Percentiles rank a stretch among this genome's conserved stretches.
Conservation (phyloP, 2,113 vertebrate species). For the Zeus faber region DNA sequence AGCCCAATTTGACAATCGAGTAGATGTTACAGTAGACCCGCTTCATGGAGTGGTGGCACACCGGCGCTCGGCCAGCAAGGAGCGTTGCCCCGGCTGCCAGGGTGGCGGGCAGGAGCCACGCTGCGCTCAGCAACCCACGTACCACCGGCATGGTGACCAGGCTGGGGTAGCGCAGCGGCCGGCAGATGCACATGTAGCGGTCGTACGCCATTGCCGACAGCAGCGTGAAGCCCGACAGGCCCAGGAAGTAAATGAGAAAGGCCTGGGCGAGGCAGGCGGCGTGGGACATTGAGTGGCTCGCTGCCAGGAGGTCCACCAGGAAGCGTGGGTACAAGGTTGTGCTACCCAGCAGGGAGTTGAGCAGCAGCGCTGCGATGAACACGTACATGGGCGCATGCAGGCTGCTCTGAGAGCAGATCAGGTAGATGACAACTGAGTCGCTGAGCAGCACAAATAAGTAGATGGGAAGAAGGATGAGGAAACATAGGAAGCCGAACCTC, state of each 20-base stretch:
- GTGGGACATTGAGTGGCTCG: not conserved
- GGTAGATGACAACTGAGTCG: conserved; percentile 13
- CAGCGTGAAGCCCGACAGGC: conserved; percentile 19
- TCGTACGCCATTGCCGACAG: conserved; percentile 21
- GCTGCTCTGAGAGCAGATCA: conserved; percentile 10
- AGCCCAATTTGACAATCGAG: conserved; percentile 4
- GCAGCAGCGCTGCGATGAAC: conserved; percentile 14
- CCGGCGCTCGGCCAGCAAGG: not conserved
- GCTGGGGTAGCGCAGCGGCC: conserved; percentile 5
- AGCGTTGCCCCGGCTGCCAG: not conserved
- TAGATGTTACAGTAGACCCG: conserved; percentile 19
- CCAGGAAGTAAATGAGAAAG: not conserved
- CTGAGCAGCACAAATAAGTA: conserved; percentile 13
- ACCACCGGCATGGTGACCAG: not conserved
- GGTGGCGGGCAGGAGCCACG: conserved; percentile 7
- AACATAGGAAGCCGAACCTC: not conserved
- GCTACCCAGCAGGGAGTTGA: not conserved
- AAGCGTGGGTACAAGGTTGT: not conserved
- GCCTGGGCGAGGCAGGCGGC: conserved; percentile 7
- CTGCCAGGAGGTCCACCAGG: conserved; percentile 2
- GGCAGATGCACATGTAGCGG: conserved; percentile 28
- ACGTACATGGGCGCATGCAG: conserved; percentile 23
- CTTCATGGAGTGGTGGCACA: not conserved
- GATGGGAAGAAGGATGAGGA: not conserved
- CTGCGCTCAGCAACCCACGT: conserved; percentile 5